phyloP scores from a whole-genome alignment of 2,888 invertebrate species.

The Automeris io region DNA sequence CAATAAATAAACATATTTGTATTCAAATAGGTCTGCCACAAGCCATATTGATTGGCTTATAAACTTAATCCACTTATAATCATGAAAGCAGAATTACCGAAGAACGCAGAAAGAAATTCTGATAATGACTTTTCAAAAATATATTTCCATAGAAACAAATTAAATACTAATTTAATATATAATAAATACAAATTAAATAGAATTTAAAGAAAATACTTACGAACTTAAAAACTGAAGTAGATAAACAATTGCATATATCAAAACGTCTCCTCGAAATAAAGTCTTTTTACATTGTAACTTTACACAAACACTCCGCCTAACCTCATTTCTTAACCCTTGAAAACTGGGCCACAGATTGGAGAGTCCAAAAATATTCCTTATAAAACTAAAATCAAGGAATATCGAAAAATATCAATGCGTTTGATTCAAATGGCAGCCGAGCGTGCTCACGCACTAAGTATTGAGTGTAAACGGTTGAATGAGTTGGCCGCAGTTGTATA shows the following conservation, averaged over 20 bases:
- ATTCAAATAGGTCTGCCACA: too few species aligned
- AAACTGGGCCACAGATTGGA: conserved; percentile 13
- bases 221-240: conserved; percentile 7
- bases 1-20: too few species aligned
- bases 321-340: conserved; percentile 21
- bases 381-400: background rate
- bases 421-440: conserved; percentile 22
- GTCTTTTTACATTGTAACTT: conserved; percentile 30
- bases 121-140: too few species aligned
- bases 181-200: background rate
- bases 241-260: conserved; percentile 17
- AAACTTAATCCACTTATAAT: too few species aligned
- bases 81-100: too few species aligned
- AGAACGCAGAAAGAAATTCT: too few species aligned
- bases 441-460: conserved; percentile 39
- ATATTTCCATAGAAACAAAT: too few species aligned
- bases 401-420: conserved; percentile 13
- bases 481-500: conserved; percentile 53
- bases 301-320: conserved; percentile 12
- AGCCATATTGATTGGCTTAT: too few species aligned
- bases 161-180: too few species aligned
- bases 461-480: conserved; percentile 42
- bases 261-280: conserved; percentile 24
- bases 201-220: conserved; percentile 17
- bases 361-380: conserved; percentile 7